A percentile compares a stretch with the other conserved stretches of the same genome.
Conservation (phyloP, 2,113 vertebrate genomes). For the Sciurus niger region DNA sequence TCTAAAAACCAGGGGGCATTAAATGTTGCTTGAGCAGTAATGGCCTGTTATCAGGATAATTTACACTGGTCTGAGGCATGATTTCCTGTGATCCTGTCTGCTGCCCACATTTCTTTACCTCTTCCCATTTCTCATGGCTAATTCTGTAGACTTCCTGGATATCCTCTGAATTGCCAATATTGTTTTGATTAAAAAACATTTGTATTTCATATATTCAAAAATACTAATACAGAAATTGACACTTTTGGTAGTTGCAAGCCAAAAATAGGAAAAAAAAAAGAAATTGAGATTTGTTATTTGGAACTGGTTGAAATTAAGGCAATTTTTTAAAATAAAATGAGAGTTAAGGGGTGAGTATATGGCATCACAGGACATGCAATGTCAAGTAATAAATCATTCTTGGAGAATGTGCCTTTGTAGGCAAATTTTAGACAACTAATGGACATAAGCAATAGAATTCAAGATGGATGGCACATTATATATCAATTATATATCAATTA, state of each 20-base stretch:
- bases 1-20: too few species aligned
- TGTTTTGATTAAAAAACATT: background rate
- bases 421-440: background rate
- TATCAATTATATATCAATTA: background rate
- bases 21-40: background rate
- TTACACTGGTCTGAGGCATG: background rate
- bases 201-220: background rate
- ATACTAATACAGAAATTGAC: background rate
- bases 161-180: background rate
- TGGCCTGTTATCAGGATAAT: accelerated
- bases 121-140: background rate
- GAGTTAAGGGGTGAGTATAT: background rate
- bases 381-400: background rate
- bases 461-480: background rate
- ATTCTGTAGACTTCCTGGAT: background rate
- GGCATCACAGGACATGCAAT: background rate
- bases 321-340: background rate
- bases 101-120: background rate
- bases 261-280: background rate
- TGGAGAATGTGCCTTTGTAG: background rate
- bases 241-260: background rate
- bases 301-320: background rate
- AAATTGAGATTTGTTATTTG: background rate
- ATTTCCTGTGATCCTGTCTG: background rate
- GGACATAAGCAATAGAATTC: background rate